Conservation (phyloP, 2,113 vertebrate species). For the Sphaerodactylus townsendi region DNA sequence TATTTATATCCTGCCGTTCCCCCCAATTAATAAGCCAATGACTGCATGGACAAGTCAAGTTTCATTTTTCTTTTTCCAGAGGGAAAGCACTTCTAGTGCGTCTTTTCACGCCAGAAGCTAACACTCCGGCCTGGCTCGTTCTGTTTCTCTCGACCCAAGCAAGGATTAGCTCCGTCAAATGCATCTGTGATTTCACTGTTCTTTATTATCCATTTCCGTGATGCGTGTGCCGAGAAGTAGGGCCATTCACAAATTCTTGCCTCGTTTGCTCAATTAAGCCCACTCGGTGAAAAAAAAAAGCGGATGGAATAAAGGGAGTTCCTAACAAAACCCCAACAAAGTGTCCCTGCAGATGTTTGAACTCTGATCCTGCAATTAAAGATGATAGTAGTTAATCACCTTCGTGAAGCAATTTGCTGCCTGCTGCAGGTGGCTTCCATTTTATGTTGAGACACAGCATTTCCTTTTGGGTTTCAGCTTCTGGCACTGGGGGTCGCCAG, state of each 20-base stretch:
- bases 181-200: not conserved
- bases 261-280: conserved; percentile 66
- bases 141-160: not conserved
- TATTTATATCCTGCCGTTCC: too few relatives aligned
- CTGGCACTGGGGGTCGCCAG: conserved; percentile 2
- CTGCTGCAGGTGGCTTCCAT: conserved; percentile 17
- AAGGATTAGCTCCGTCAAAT: not conserved
- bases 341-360: conserved; percentile 57
- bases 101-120: too few relatives aligned
- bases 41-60: too few relatives aligned
- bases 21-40: too few relatives aligned
- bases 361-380: conserved; percentile 67
- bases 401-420: conserved; percentile 46
- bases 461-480: not conserved
- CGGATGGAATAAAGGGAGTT: conserved; percentile 65
- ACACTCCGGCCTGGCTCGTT: not conserved
- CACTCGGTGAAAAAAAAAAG: conserved; percentile 56
- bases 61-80: too few relatives aligned
- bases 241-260: conserved; percentile 65
- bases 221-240: conserved; percentile 21
- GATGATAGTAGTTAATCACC: conserved; percentile 67
- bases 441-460: not conserved
- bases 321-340: conserved; percentile 68
- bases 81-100: too few relatives aligned
- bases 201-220: not conserved